These are phyloP conservation scores for Chrysotoxum bicinctum DNA, from an alignment of 2,888 invertebrate species.

Conservation along the genomic window DNA sequence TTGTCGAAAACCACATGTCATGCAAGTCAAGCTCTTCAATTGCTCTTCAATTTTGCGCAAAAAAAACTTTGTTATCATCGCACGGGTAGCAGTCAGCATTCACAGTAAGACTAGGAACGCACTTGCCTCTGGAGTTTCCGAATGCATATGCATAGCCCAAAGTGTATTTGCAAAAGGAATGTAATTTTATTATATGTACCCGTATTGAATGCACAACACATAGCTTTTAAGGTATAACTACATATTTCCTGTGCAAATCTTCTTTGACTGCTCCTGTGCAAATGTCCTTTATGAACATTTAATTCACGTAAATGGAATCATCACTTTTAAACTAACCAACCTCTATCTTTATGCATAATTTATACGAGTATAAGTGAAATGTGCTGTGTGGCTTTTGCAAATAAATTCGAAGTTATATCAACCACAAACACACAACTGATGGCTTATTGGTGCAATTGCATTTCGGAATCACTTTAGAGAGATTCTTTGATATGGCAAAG, in stretches of 20 bases:
- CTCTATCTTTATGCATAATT: background rate
- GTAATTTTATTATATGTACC: background rate
- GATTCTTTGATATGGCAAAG: background rate
- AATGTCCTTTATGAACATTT: slow-evolving; percentile 19
- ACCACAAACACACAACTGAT: background rate
- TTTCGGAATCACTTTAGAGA: background rate
- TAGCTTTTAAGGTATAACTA: background rate
- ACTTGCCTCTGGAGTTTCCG: too few relatives aligned
- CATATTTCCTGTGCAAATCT: background rate
- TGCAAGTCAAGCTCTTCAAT: too few relatives aligned
- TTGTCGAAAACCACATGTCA: too few relatives aligned
- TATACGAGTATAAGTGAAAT: background rate
- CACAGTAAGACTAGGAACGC: too few relatives aligned
- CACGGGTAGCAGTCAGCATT: too few relatives aligned
- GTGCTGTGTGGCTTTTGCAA: background rate
- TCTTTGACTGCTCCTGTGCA: background rate
- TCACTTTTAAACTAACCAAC: background rate
- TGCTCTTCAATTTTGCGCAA: too few relatives aligned
- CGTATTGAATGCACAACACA: background rate
- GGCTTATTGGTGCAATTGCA: background rate
- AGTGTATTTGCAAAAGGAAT: background rate
- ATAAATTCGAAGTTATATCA: background rate
- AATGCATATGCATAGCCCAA: too few relatives aligned
- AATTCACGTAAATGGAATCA: slow-evolving; percentile 17
- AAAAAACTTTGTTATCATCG: too few relatives aligned